Conservation (phyloP, 1,140 invertebrate genomes). For the Drosophila rufa region DNA sequence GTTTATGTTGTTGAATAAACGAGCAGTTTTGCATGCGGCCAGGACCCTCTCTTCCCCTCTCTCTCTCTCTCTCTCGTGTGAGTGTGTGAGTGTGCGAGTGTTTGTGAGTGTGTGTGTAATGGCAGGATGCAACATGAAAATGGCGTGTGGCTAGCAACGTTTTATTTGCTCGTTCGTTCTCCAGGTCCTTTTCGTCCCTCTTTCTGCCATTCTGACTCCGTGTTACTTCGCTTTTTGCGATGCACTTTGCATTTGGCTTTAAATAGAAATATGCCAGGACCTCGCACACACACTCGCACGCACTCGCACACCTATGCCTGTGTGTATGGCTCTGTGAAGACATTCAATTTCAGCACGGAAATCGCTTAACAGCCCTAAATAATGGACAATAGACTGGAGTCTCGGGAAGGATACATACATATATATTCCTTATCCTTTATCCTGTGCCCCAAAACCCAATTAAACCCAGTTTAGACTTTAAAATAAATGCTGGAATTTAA, state of each 20-base stretch:
- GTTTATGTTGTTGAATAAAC: slow-evolving; percentile 83
- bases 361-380: slow-evolving; percentile 73
- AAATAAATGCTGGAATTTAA: not conserved
- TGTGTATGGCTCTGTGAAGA: slow-evolving; percentile 35
- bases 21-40: slow-evolving; percentile 76
- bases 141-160: slow-evolving; percentile 79
- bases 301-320: slow-evolving; percentile 2
- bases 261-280: slow-evolving; percentile 55
- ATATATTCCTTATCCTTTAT: not conserved
- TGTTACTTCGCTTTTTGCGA: slow-evolving; percentile 1
- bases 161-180: slow-evolving; percentile 69
- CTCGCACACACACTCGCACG: slow-evolving; percentile 19
- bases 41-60: slow-evolving; percentile 12
- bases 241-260: slow-evolving; percentile 22
- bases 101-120: slow-evolving; percentile 54
- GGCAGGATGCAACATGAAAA: slow-evolving; percentile 82
- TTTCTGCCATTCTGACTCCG: slow-evolving; percentile 14
- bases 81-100: not conserved
- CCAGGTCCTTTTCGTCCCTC: slow-evolving; percentile 30
- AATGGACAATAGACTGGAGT: slow-evolving; percentile 45
- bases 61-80: not conserved
- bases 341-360: slow-evolving; percentile 71
- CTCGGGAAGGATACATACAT: not conserved
- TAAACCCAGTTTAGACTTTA: not conserved
- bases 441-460: not conserved